Base-by-base conservation (phyloP, 2,797 vertebrate genomes). In the Taeniopygia guttata region DNA sequence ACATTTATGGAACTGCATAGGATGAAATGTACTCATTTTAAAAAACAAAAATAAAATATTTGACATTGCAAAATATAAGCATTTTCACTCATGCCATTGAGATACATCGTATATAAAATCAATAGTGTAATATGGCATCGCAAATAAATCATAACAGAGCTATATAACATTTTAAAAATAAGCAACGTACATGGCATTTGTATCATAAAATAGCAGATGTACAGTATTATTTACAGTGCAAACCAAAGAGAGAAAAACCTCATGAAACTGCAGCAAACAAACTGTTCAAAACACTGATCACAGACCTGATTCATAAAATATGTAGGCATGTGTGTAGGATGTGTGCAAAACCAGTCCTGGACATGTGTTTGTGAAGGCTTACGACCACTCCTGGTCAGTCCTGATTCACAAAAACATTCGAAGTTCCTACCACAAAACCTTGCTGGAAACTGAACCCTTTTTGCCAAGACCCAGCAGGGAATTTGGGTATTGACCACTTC, bases 211-310 rank as follows among this genome's bases (percentile, higher is more conserved):
- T 67, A 96, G 92, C 94, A 93, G 89, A 92, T 97, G 89, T 96
- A 97, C 89, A 96, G 25, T 90, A 95, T 64, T 97, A 97, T 97
- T 97, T 97, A 98, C 96, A 97, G 21, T 78, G 92, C 94, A 97
- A 97, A 96, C 81, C 8, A 2, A 97, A 94, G 94, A 97, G 95
- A 96, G 74, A 86, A 90, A 88, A 93, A 95, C 87, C 51, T 66
- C 84, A 94, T 95, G 92, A 96, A 96, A 97, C 83, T 26, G n/a
- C 55, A 96, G 80, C 87, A 97, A 96, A 95, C 34, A 9, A 95
- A 84, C 90, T 58, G 40, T 54, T 81, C 13, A 34, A 81, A 82
- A 94, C 90, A 86, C 87, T 88, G 83, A 91, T 92, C 94, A 97
- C 96, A 93, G 96, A 93, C 96, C 95, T 97, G 90, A 79, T 97